These are phyloP conservation scores for Drosophila takahashii DNA, from an alignment of 1,140 invertebrate genomes.

Conservation along the genomic window DNA sequence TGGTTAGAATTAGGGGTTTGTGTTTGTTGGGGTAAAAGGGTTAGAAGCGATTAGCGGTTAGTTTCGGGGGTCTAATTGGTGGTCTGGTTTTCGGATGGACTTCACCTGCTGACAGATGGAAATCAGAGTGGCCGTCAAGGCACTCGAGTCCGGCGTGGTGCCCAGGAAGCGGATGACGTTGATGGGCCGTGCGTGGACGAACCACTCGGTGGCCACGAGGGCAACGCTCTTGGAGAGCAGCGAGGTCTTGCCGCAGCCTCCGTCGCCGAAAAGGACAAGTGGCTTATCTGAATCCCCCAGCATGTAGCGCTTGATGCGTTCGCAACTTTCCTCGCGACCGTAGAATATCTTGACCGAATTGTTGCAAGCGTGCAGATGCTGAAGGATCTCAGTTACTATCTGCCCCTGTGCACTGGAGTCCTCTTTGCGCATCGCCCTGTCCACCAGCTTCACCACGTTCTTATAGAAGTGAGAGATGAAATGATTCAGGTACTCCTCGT, in stretches of 20 bases:
- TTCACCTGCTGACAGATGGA: constrained; percentile 96
- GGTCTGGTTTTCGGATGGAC: constrained; percentile 39
- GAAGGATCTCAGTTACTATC: constrained; percentile 97
- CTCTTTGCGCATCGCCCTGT: constrained; percentile 97
- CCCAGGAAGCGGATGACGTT: constrained; percentile 97
- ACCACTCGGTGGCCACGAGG: constrained; percentile 90
- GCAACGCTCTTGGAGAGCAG: constrained; percentile 96
- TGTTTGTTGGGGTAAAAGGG: constrained; percentile 6
- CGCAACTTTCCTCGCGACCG: constrained; percentile 94
- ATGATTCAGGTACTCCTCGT: constrained; percentile 96
- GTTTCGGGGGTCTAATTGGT: background rate
- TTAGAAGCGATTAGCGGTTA: constrained; percentile 19
- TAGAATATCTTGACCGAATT: constrained; percentile 98
- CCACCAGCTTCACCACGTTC: constrained; percentile 96
- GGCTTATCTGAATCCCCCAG: constrained; percentile 93
- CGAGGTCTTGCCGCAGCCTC: constrained; percentile 99
- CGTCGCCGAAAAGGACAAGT: constrained; percentile 96
- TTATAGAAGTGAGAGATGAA: constrained; percentile 98
- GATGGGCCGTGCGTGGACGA: constrained; percentile 90
- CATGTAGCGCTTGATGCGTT: constrained; percentile 94
- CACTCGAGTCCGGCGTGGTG: constrained; percentile 98
- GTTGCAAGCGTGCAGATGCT: constrained; percentile 98
- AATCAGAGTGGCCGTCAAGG: constrained; percentile 96
- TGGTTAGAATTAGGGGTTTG: constrained; percentile 5
- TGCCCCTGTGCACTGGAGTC: constrained; percentile 96